phyloP scores from a whole-genome alignment of 2,113 vertebrate genomes.

The Pandion haliaetus region DNA sequence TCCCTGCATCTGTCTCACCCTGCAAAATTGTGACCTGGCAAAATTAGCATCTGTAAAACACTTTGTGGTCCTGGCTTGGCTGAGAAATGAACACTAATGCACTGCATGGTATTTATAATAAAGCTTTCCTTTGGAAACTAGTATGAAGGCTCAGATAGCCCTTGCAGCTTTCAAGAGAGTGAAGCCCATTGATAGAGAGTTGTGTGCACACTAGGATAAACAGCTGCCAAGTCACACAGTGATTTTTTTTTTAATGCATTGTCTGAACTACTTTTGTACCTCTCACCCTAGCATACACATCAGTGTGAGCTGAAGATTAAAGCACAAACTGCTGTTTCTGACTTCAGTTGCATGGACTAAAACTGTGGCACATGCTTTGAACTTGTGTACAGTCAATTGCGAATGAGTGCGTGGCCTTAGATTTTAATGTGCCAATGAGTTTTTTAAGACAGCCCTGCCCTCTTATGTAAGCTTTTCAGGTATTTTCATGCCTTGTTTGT shows the following conservation, averaged over 20 bases:
- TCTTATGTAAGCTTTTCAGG: background rate
- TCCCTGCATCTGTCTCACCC: background rate
- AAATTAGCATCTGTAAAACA: background rate
- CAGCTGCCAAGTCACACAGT: background rate
- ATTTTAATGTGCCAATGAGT: background rate
- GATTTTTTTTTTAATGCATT: background rate
- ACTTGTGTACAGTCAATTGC: background rate
- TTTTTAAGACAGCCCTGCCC: background rate
- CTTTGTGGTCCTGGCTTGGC: background rate
- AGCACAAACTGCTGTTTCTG: background rate
- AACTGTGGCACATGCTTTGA: background rate
- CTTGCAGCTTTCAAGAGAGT: background rate
- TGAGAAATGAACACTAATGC: background rate
- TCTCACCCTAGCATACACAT: background rate
- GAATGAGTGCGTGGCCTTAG: background rate
- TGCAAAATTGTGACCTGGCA: background rate
- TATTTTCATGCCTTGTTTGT: background rate
- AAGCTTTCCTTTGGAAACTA: background rate
- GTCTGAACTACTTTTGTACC: background rate
- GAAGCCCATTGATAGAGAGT: background rate
- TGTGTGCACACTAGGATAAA: background rate
- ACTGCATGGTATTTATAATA: background rate
- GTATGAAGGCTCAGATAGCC: background rate
- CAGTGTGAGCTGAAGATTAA: background rate
- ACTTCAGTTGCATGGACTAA: background rate